Conservation (phyloP, 2,113 vertebrate species). For the Rhinichthys klamathensis region DNA sequence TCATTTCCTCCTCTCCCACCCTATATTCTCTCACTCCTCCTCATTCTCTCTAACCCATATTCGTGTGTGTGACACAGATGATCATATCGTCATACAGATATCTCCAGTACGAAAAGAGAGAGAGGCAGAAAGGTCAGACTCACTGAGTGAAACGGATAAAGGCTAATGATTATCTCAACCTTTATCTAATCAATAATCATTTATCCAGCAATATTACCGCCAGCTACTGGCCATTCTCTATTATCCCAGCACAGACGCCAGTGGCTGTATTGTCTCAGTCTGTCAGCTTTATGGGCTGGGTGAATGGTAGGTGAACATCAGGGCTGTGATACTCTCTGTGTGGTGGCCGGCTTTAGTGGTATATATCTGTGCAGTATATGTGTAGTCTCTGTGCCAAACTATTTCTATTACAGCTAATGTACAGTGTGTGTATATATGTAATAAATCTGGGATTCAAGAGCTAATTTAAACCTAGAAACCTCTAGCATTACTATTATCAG, state of each 20-base stretch:
- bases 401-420: neutral
- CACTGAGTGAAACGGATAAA: conserved; percentile 83
- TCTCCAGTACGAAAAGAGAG: conserved; percentile 69
- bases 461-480: neutral
- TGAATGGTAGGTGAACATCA: conserved; percentile 65
- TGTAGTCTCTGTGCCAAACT: neutral
- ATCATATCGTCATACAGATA: conserved; percentile 77
- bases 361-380: neutral
- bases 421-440: neutral
- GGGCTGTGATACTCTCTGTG: conserved; percentile 61
- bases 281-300: conserved; percentile 79
- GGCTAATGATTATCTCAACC: conserved; percentile 87
- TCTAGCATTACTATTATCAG: neutral
- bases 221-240: conserved; percentile 77
- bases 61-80: conserved; percentile 46
- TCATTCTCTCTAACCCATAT: conserved; percentile 29
- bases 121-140: conserved; percentile 77
- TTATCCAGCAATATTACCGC: conserved; percentile 80
- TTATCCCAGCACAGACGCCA: conserved; percentile 75
- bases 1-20: conserved; percentile 37
- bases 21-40: conserved; percentile 9
- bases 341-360: neutral
- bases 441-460: neutral
- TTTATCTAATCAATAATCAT: conserved; percentile 87
- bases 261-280: conserved; percentile 71